Evolutionary conservation across 2,113 vertebrate species (phyloP).

Genomic region (Sinocyclocheilus anshuiensis): DNA sequence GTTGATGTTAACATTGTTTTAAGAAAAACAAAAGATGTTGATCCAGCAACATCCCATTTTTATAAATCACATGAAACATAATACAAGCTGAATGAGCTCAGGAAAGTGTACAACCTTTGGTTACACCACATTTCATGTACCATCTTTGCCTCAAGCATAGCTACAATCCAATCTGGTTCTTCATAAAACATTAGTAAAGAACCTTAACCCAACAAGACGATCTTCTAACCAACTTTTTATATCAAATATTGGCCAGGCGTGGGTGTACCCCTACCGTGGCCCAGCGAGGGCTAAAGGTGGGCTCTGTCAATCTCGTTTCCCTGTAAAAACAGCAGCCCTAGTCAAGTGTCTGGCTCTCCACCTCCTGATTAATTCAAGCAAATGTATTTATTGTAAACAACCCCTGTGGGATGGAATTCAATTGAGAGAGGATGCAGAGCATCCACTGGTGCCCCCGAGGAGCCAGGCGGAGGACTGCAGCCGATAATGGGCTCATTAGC

Average conservation of each 20-base stretch:
- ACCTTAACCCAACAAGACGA: constrained; percentile 4
- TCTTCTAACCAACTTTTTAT: background rate
- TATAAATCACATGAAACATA: background rate
- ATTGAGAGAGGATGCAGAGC: constrained; percentile 72
- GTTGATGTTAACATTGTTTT: background rate
- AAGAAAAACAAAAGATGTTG: constrained; percentile 4
- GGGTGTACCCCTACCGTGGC: background rate
- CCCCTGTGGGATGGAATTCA: constrained; percentile 76
- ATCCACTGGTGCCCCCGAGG: constrained; percentile 69
- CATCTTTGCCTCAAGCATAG: background rate
- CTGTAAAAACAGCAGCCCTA: constrained; percentile 29
- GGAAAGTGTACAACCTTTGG: background rate
- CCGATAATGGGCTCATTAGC: constrained; percentile 83
- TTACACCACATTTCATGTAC: background rate
- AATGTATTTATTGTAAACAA: constrained; percentile 82
- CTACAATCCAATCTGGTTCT: constrained; percentile 3
- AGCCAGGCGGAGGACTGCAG: constrained; percentile 70
- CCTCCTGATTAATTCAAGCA: constrained; percentile 73
- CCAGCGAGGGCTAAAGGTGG: constrained; percentile 14
- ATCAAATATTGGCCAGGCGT: background rate
- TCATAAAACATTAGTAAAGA: background rate
- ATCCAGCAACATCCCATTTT: background rate
- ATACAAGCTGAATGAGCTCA: background rate
- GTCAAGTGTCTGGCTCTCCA: constrained; percentile 60
- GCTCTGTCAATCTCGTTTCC: constrained; percentile 19